Evolutionary conservation across 2,797 vertebrate genomes (phyloP).

Genomic region (Sparidentex hasta): DNA sequence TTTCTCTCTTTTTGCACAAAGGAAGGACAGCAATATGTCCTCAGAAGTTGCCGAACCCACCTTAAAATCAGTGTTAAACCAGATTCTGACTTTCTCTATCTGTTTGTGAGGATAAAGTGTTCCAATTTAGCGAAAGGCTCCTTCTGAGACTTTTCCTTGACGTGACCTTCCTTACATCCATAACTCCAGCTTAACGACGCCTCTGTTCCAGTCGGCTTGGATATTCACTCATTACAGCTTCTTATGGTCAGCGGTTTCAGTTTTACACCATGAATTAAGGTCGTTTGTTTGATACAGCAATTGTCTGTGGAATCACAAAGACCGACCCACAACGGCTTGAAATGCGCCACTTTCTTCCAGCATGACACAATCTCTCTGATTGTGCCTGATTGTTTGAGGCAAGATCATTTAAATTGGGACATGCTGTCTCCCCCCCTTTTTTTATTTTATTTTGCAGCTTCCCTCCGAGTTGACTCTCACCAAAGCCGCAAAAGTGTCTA

Average conservation of each 20-base stretch:
- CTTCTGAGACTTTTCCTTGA: slow-evolving; percentile 23
- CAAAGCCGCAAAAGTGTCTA: slow-evolving; percentile 47
- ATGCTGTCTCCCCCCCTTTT: slow-evolving; percentile 26
- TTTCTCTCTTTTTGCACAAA: neutral
- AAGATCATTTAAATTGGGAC: slow-evolving; percentile 61
- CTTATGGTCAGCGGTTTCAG: slow-evolving; percentile 12
- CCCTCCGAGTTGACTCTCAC: slow-evolving; percentile 29
- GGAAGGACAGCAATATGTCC: slow-evolving; percentile 1
- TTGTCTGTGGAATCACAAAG: slow-evolving; percentile 52
- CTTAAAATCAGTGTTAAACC: slow-evolving; percentile 8
- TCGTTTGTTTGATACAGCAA: slow-evolving; percentile 43
- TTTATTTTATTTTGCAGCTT: slow-evolving; percentile 23
- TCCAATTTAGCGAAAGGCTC: slow-evolving; percentile 15
- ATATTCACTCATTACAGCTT: slow-evolving; percentile 30
- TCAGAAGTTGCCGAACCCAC: neutral
- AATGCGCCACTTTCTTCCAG: slow-evolving; percentile 38
- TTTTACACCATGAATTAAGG: slow-evolving; percentile 29
- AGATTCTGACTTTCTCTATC: neutral
- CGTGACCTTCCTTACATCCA: slow-evolving; percentile 38
- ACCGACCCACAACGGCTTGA: slow-evolving; percentile 28
- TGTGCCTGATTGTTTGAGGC: slow-evolving; percentile 55
- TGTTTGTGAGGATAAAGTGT: slow-evolving; percentile 6
- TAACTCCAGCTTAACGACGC: slow-evolving; percentile 41
- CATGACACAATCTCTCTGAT: slow-evolving; percentile 61
- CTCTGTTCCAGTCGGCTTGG: slow-evolving; percentile 27